Evolutionary conservation across 2,797 vertebrate species (phyloP).

Genomic region (Botia kubotai): DNA sequence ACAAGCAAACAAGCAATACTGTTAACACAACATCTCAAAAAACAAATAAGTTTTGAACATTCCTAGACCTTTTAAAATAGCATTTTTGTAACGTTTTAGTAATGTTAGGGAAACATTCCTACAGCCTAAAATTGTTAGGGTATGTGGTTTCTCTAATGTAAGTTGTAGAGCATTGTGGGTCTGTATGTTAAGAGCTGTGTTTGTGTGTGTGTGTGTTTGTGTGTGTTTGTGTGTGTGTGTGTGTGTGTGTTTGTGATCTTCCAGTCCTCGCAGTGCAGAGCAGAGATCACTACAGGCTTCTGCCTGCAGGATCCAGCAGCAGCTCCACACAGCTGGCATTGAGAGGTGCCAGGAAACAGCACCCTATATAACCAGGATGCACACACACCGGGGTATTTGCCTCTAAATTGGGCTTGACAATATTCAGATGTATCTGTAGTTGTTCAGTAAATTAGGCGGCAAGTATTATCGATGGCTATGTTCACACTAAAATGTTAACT

Average conservation of each 20-base stretch:
- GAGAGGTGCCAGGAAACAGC: constrained; percentile 74
- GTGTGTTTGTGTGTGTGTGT: no score
- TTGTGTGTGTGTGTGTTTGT: no score
- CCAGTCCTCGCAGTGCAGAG: constrained; percentile 73
- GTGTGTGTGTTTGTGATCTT: constrained; percentile 45
- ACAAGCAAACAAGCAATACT: no score
- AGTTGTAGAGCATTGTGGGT: no score
- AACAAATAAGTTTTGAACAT: no score
- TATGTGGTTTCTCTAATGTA: no score
- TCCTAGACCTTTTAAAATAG: no score
- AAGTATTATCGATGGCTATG: not conserved
- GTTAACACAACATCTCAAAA: no score
- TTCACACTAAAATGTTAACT: not conserved
- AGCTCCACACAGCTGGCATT: constrained; percentile 76
- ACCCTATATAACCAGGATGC: constrained; percentile 51
- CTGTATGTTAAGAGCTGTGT: constrained; percentile 28
- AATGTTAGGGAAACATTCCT: no score
- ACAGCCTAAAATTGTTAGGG: no score
- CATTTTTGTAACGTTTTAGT: no score
- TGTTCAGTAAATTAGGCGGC: constrained; percentile 23
- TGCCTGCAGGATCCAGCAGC: constrained; percentile 77
- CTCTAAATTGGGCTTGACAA: constrained; percentile 35
- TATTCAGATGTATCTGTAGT: constrained; percentile 34
- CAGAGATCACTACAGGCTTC: constrained; percentile 78
- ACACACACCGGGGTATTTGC: constrained; percentile 46